Evolutionary conservation across 2,888 invertebrate genomes (phyloP).

Genomic region (Ormia ochracea): DNA sequence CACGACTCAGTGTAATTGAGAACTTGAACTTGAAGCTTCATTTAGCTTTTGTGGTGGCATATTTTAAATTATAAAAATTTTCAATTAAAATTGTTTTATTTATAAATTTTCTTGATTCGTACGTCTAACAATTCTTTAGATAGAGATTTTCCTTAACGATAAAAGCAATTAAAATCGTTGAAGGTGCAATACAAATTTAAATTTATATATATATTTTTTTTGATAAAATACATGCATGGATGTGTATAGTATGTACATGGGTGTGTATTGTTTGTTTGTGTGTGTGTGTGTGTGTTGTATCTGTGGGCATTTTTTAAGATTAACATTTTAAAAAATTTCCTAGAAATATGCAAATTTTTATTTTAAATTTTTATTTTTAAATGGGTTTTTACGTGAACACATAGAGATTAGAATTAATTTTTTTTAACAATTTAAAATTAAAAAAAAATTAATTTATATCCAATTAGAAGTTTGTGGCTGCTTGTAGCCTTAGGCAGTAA

Average conservation of each 20-base stretch:
- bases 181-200: neutral
- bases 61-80: neutral
- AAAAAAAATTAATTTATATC: too few species aligned
- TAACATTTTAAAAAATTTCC: neutral
- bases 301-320: neutral
- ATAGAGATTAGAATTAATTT: too few species aligned
- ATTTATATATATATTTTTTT: too few species aligned
- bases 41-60: neutral
- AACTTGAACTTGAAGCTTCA: slow-evolving; percentile 45
- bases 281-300: too few species aligned
- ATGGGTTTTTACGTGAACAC: neutral
- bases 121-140: neutral
- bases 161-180: slow-evolving; percentile 19
- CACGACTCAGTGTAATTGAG: neutral
- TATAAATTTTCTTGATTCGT: neutral
- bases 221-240: neutral
- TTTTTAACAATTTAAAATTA: too few species aligned
- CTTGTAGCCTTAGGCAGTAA: too few species aligned
- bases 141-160: neutral
- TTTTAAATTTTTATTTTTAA: too few species aligned
- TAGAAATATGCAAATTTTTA: neutral
- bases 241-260: too few species aligned
- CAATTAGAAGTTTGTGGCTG: too few species aligned
- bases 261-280: too few species aligned
- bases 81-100: slow-evolving; percentile 24